Conservation (phyloP, 2,888 invertebrate species). For the Xestia rhomboidea region DNA sequence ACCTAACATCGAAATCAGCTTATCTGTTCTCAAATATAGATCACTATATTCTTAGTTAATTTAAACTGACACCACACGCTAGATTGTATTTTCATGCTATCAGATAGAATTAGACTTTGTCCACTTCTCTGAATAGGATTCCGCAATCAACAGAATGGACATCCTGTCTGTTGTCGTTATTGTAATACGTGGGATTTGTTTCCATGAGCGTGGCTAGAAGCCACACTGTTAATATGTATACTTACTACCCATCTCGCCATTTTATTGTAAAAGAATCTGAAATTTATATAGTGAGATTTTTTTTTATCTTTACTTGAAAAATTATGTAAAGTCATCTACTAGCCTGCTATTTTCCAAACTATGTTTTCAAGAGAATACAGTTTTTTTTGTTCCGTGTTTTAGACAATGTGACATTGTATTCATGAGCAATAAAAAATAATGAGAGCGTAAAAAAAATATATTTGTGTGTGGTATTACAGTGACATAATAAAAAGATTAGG, state of each 20-base stretch:
- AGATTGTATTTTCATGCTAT: constrained; percentile 16
- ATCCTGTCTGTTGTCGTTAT: not conserved
- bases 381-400: not conserved
- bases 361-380: too few relatives aligned
- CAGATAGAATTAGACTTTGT: constrained; percentile 11
- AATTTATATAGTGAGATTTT: not conserved
- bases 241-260: too few relatives aligned
- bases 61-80: constrained; percentile 10
- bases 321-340: not conserved
- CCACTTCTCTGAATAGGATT: not conserved
- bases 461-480: too few relatives aligned
- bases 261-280: too few relatives aligned
- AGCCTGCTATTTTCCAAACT: too few relatives aligned
- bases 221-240: not conserved
- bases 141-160: not conserved
- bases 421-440: not conserved
- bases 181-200: not conserved
- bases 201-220: too few relatives aligned
- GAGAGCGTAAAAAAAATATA: too few relatives aligned
- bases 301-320: not conserved
- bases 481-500: not conserved
- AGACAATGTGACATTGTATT: not conserved
- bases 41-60: constrained; percentile 25
- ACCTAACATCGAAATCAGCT: constrained; percentile 11
- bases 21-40: constrained; percentile 12